Conservation (phyloP, 1,140 invertebrate genomes). For the Ladona fulva region DNA sequence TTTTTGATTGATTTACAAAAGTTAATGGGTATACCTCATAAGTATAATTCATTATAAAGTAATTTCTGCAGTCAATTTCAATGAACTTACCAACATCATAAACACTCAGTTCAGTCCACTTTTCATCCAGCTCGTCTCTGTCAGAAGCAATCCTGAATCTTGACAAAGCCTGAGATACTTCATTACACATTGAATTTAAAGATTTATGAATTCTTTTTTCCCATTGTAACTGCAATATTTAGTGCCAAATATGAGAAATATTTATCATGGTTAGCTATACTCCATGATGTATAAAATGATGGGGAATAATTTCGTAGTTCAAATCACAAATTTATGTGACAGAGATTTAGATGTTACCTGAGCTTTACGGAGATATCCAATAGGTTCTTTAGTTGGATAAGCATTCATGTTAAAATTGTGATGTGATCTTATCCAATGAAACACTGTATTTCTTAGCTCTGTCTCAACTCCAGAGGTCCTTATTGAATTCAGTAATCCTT, state of each 20-base stretch:
- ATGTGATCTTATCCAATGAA: conserved; percentile 62
- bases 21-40: no score
- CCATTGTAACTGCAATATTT: conserved; percentile 60
- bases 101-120: conserved; percentile 88
- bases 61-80: no score
- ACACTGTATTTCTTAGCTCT: conserved; percentile 71
- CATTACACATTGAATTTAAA: conserved; percentile 86
- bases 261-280: not conserved
- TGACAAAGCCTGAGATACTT: conserved; percentile 71
- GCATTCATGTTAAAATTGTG: conserved; percentile 28
- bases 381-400: conserved; percentile 35
- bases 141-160: conserved; percentile 65
- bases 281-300: not conserved
- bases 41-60: no score
- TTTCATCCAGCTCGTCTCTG: conserved; percentile 68
- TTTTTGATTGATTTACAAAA: no score
- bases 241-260: not conserved
- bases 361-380: conserved; percentile 65
- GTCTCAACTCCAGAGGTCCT: conserved; percentile 66
- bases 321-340: conserved; percentile 10
- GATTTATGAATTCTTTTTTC: conserved; percentile 90
- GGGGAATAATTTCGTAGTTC: not conserved
- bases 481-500: conserved; percentile 59
- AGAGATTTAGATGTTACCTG: conserved; percentile 44
- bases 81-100: conserved; percentile 69